Base-by-base conservation (phyloP, 1,140 invertebrate species). In the Trichonephila clavipes region DNA sequence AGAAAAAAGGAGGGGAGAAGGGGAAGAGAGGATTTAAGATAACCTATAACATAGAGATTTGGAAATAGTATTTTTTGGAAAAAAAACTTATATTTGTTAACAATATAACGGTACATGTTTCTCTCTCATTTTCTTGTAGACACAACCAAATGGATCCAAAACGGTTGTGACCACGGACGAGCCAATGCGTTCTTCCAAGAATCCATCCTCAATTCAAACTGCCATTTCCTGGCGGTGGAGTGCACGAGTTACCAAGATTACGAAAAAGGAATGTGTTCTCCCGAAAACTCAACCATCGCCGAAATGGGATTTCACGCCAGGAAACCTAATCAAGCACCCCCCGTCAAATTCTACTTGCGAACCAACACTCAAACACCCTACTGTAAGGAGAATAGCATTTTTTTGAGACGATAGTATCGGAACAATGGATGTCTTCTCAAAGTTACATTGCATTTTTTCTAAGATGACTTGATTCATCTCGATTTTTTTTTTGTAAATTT, bases 71-170 rank as follows among this genome's bases (percentile, higher is more conserved):
- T 40, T 40, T 40, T 40, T n/a, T n/a, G n/a, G 34, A 2, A 40
- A 40, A 40, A 40, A 40, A 40, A 40, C 1, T 1, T 2, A 40
- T 40, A 40, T 40, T 40, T 4, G 34, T 12, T 28, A 24, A n/a
- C 66, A 72, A 24, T 18, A 69, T 21, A 69, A 69, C 7, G 66
- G 6, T 24, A 24, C 34, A 40, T 40, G 34, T 83, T 0, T 14
- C 21, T 19, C 0, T 88, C 16, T 19, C 19, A 5, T 58, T 44
- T 21, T 88, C 98, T 97, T 94, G 97, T 24, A 94, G 88, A 59
- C 14, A 90, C 87, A 2, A 72, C 87, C 2, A 58, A 89, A 40
- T 90, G 58, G 59, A 16, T 94, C 4, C 62, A 59, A 14, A 94
- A 85, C 77, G 34, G n/a, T 0, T 90, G 87, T 40, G 81, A 85